Percentiles rank a stretch among this genome's conserved stretches.
These are phyloP conservation scores for Brotula barbata DNA, from an alignment of 2,797 vertebrate species.

Conservation along the genomic window DNA sequence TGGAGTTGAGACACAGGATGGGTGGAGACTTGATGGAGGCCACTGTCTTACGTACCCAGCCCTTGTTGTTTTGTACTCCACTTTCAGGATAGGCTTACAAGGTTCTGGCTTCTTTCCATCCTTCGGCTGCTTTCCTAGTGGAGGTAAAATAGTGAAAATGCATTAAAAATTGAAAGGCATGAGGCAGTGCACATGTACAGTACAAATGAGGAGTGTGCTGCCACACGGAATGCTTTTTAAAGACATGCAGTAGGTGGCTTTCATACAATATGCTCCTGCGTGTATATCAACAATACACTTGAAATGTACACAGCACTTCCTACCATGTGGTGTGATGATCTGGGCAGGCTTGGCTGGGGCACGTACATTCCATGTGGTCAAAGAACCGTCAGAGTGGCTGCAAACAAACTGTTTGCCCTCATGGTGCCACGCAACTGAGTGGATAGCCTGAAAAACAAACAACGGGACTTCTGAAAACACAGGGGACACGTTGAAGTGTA, in stretches of 20 bases:
- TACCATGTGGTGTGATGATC: conserved; percentile 98
- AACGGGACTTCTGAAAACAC: neutral
- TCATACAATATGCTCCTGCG: conserved; percentile 8
- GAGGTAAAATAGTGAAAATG: conserved; percentile 36
- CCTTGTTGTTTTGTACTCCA: conserved; percentile 97
- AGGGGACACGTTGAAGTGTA: neutral
- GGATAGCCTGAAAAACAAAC: conserved; percentile 86
- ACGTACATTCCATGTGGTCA: conserved; percentile 97
- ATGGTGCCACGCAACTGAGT: conserved; percentile 98
- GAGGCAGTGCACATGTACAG: neutral
- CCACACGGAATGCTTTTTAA: conserved; percentile 8
- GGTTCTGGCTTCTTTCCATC: conserved; percentile 99
- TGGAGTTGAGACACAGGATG: conserved; percentile 58
- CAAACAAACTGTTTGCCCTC: conserved; percentile 99
- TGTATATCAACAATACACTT: conserved; percentile 18
- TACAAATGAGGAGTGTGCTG: neutral
- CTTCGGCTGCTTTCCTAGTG: conserved; percentile 94
- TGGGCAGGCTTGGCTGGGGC: conserved; percentile 88
- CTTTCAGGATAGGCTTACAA: conserved; percentile 98
- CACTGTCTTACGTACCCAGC: conserved; percentile 84
- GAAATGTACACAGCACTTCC: conserved; percentile 46
- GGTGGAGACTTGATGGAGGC: conserved; percentile 30
- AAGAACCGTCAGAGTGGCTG: conserved; percentile 97
- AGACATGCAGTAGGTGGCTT: conserved; percentile 20
- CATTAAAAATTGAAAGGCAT: neutral